These are phyloP conservation scores for Corbicula japonica DNA, from an alignment of 2,888 invertebrate genomes.

Conservation along the genomic window DNA sequence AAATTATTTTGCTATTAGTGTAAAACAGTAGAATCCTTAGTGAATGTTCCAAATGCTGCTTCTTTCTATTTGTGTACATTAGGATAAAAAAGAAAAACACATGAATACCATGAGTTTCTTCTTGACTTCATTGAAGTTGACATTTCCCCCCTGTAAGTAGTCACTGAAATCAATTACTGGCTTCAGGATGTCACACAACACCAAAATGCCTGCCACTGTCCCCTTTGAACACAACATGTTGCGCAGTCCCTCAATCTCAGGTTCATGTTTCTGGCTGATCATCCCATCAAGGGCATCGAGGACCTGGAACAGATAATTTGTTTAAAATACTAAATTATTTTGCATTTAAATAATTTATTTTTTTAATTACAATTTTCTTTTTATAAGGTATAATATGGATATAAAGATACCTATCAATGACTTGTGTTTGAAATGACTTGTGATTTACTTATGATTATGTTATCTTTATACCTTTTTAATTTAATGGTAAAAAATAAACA, in stretches of 20 bases:
- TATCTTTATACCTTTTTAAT: not conserved
- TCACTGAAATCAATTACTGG: conserved; percentile 33
- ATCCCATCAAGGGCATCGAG: conserved; percentile 30
- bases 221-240: conserved; percentile 19
- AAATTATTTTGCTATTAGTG: too few species aligned
- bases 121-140: conserved; percentile 15
- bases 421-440: not conserved
- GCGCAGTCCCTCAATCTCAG: conserved; percentile 19
- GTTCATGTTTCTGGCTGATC: conserved; percentile 3
- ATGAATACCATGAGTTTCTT: conserved; percentile 9
- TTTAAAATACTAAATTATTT: too few species aligned
- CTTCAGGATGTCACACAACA: conserved; percentile 28
- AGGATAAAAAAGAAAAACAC: too few species aligned
- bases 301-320: conserved; percentile 13
- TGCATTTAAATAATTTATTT: not conserved
- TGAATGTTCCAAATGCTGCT: too few species aligned
- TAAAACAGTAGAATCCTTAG: too few species aligned
- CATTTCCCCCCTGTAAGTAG: conserved; percentile 15
- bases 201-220: conserved; percentile 25
- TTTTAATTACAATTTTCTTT: not conserved
- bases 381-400: not conserved
- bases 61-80: too few species aligned
- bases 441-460: not conserved
- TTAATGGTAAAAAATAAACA: not conserved
- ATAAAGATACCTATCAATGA: not conserved